Percentiles rank a stretch among this genome's conserved stretches.
Evolutionary conservation across 2,888 invertebrate species (phyloP).

Genomic region (Dynastes maya): DNA sequence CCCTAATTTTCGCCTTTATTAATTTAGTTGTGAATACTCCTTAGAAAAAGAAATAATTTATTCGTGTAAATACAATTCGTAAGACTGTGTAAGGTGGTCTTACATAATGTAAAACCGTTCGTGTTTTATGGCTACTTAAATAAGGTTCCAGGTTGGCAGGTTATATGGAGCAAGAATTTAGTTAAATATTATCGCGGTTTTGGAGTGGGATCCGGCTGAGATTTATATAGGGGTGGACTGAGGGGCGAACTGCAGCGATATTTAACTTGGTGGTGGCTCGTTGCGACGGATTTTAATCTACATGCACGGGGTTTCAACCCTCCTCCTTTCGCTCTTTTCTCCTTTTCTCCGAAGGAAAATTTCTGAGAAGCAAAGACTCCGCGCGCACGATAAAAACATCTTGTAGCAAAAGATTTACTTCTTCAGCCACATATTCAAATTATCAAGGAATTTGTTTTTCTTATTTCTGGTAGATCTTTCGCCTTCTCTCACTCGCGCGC

Average conservation of each 20-base stretch:
- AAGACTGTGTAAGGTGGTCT: no score
- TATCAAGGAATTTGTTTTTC: constrained; percentile 73
- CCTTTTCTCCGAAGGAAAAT: constrained; percentile 65
- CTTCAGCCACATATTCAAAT: constrained; percentile 72
- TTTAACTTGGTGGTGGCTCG: constrained; percentile 68
- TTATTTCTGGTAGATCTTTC: constrained; percentile 60
- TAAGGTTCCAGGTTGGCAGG: constrained; percentile 60
- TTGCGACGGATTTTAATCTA: constrained; percentile 71
- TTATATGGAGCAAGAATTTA: constrained; percentile 70
- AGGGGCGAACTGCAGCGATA: constrained; percentile 66
- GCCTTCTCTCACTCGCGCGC: constrained; percentile 26
- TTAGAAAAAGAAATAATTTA: no score
- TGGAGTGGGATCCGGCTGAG: constrained; percentile 69
- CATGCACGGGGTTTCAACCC: constrained; percentile 71
- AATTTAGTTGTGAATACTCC: no score
- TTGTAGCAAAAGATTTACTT: constrained; percentile 72
- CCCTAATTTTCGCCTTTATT: no score
- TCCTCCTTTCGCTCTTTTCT: constrained; percentile 59
- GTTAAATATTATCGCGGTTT: constrained; percentile 70
- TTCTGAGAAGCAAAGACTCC: constrained; percentile 65
- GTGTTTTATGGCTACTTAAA: constrained; percentile 55
- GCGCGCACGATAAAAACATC: constrained; percentile 70
- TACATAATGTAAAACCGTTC: constrained; percentile 73
- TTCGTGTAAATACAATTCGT: no score
- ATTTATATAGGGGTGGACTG: constrained; percentile 65